Evolutionary conservation across 2,113 vertebrate species (phyloP).

Genomic region (Eptesicus fuscus): DNA sequence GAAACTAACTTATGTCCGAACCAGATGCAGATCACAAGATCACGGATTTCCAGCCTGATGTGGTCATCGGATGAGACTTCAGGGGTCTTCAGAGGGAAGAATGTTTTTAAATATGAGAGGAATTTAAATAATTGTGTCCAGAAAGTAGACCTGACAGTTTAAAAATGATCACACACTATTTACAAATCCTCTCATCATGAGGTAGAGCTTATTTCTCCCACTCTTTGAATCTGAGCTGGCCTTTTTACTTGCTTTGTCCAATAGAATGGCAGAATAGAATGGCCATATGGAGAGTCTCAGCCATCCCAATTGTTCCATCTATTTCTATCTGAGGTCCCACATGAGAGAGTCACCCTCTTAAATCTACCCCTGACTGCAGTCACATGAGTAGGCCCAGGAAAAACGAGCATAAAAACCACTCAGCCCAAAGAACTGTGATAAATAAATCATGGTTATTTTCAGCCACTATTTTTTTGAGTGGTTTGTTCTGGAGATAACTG

Average conservation of each 20-base stretch:
- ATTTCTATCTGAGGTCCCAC: neutral
- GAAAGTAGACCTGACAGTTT: neutral
- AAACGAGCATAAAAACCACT: neutral
- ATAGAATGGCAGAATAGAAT: neutral
- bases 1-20: neutral
- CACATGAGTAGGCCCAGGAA: neutral
- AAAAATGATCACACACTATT: neutral
- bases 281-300: neutral
- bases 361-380: neutral
- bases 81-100: neutral
- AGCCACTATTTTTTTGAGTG: neutral
- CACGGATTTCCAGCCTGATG: neutral
- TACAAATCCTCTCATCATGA: neutral
- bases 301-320: neutral
- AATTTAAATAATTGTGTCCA: neutral
- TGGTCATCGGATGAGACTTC: neutral
- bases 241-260: neutral
- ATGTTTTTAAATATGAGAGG: neutral
- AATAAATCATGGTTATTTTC: neutral
- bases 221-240: neutral
- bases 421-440: neutral
- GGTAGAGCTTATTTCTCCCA: neutral
- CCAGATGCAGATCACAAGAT: neutral
- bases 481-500: neutral
- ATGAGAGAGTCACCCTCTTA: neutral